Base-by-base conservation (phyloP, 2,888 invertebrate genomes). In the Drosophila subquinaria region DNA sequence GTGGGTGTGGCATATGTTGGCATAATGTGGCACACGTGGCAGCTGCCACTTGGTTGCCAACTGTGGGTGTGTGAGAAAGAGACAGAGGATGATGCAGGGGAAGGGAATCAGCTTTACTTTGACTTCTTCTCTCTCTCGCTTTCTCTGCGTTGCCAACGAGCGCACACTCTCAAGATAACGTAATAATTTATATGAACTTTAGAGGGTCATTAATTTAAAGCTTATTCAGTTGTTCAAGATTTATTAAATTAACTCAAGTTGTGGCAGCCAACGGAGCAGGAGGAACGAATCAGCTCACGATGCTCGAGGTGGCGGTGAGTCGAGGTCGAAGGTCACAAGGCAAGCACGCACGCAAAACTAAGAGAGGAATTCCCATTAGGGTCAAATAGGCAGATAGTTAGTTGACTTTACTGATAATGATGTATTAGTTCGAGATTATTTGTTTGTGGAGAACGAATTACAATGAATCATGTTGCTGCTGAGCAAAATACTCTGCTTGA, bases 201-300 rank as follows among this genome's bases (percentile, higher is more conserved):
- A 81, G 84, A 88, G 85, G 88, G 90, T 90, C 91, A 90, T 91
- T 91, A 91, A 91, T 91, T 91, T 91, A 87, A 91, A 91, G 88
- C 90, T 90, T 90, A 91, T 90, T 91, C 91, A 91, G 90, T 91
- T 91, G 91, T 89, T 90, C 84, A 91, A 91, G 91, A 91, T 91
- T 91, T 91, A 91, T 91, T 91, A 91, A 91, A 91, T 91, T 90
- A 91, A 90, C 91, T 91, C 89, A 88, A 90, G 85, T 80, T 83
- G 82, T 87, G 82, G 88, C 84, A 87, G 79, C 62, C 42, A 53
- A 51, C 43, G 61, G 17, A 17, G 62, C 65, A 64, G 43, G 23
- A 53, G 63, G 13, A 68, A 20, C 51, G 45, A 36, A 52, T 50
- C 50, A 53, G 13, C 48, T 52, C 33, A 40, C 17, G 47, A 17